Evolutionary conservation across 2,113 vertebrate genomes (phyloP).

Genomic region (Cyrtonyx montezumae): DNA sequence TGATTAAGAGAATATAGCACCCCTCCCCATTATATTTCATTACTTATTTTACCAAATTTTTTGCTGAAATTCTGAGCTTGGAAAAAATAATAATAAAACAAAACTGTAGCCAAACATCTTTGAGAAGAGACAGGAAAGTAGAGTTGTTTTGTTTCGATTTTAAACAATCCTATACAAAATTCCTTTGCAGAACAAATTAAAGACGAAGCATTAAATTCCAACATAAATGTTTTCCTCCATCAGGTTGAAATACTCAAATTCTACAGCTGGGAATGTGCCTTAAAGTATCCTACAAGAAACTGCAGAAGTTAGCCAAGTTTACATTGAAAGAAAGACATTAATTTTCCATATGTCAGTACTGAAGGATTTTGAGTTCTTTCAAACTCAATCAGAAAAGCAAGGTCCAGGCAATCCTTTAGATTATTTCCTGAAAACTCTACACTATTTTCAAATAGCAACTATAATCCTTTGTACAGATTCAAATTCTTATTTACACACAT

Average conservation of each 20-base stretch:
- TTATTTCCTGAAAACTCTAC: background rate
- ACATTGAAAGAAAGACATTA: background rate
- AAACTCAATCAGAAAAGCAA: background rate
- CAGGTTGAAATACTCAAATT: background rate
- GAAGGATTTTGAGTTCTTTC: background rate
- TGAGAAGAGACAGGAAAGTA: background rate
- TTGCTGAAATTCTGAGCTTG: background rate
- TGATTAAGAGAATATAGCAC: background rate
- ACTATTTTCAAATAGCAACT: background rate
- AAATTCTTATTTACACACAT: background rate
- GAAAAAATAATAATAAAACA: background rate
- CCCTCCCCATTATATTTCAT: no score
- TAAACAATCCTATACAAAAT: background rate
- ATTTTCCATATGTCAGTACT: background rate
- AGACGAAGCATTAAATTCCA: background rate
- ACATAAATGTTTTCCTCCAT: background rate
- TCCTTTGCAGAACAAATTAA: background rate
- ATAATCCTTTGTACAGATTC: background rate
- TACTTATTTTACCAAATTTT: background rate
- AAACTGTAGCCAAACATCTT: background rate
- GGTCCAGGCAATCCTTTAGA: background rate
- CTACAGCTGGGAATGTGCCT: background rate
- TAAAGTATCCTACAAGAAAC: background rate
- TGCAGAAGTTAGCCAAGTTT: background rate
- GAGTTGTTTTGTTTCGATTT: background rate